Conservation (phyloP, 2,113 vertebrate species). For the Oreotragus oreotragus region DNA sequence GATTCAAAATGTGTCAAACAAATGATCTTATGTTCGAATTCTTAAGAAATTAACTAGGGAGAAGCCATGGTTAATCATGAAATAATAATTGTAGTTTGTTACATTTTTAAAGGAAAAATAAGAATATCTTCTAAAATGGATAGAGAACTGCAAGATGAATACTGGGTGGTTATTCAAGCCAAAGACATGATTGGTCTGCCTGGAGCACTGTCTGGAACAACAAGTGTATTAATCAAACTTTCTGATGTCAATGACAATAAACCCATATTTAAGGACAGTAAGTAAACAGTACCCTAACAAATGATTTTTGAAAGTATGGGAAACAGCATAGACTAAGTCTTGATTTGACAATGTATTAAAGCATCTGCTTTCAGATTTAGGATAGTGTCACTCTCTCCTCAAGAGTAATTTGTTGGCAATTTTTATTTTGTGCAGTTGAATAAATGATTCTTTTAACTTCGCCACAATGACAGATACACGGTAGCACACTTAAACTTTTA, state of each 20-base stretch:
- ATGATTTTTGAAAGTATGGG: not conserved
- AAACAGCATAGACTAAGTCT: not conserved
- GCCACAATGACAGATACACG: not conserved
- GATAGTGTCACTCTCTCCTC: not conserved
- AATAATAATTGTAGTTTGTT: not conserved
- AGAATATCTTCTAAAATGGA: conserved; percentile 92
- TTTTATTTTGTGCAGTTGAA: not conserved
- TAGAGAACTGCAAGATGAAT: conserved; percentile 90
- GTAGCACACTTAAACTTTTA: not conserved
- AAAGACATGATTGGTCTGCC: conserved; percentile 92
- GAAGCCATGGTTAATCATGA: not conserved
- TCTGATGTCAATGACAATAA: conserved; percentile 96
- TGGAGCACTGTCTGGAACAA: conserved; percentile 87
- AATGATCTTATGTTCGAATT: not conserved
- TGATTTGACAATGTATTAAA: not conserved
- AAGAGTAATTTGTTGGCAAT: not conserved
- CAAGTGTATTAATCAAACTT: conserved; percentile 91
- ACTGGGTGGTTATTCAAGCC: conserved; percentile 92
- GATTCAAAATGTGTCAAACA: not conserved
- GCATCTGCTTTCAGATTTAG: not conserved
- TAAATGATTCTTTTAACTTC: not conserved
- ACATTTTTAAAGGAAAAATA: conserved; percentile 85
- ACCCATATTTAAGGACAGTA: conserved; percentile 92
- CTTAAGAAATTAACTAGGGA: not conserved
- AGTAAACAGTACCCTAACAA: conserved; percentile 73